Evolutionary conservation across 2,113 vertebrate species (phyloP).

Genomic region (Oryzias melastigma): DNA sequence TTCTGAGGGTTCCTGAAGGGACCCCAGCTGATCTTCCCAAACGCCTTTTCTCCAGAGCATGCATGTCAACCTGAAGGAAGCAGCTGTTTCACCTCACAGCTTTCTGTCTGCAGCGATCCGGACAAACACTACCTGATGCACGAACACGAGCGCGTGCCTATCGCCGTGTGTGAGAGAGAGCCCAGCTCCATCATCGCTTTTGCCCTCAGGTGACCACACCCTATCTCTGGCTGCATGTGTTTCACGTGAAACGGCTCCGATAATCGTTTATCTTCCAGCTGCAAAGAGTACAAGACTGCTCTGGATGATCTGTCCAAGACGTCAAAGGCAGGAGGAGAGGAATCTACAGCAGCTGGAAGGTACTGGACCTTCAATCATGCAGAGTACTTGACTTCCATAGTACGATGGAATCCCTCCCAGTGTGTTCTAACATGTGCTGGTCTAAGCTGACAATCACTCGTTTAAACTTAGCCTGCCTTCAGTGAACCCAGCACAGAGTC

Average conservation of each 20-base stretch:
- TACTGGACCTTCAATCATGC: slow-evolving; percentile 37
- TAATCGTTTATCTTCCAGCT: slow-evolving; percentile 71
- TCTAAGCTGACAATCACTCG: no score
- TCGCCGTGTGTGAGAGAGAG: slow-evolving; percentile 95
- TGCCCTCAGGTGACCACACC: slow-evolving; percentile 87
- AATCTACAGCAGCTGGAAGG: slow-evolving; percentile 78
- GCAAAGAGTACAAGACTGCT: slow-evolving; percentile 95
- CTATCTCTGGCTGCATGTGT: rapidly evolving
- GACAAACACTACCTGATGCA: slow-evolving; percentile 99
- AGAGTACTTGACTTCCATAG: no score
- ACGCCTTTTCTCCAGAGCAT: no score
- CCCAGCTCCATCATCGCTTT: slow-evolving; percentile 99
- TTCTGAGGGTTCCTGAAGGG: no score
- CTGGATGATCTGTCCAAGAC: slow-evolving; percentile 91
- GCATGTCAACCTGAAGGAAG: no score
- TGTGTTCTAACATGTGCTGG: no score
- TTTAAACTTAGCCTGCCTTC: no score
- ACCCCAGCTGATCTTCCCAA: no score
- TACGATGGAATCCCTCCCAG: no score
- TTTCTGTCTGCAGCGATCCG: slow-evolving; percentile 83
- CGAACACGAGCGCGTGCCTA: slow-evolving; percentile 95
- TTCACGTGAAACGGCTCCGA: not conserved
- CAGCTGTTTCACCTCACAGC: not conserved
- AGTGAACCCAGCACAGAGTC: no score
- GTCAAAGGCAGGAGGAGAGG: slow-evolving; percentile 79